Evolutionary conservation across 1,140 invertebrate species (phyloP), one percentile per base, ranked within the genome.

Genomic region (Cephus cinctus): DNA sequence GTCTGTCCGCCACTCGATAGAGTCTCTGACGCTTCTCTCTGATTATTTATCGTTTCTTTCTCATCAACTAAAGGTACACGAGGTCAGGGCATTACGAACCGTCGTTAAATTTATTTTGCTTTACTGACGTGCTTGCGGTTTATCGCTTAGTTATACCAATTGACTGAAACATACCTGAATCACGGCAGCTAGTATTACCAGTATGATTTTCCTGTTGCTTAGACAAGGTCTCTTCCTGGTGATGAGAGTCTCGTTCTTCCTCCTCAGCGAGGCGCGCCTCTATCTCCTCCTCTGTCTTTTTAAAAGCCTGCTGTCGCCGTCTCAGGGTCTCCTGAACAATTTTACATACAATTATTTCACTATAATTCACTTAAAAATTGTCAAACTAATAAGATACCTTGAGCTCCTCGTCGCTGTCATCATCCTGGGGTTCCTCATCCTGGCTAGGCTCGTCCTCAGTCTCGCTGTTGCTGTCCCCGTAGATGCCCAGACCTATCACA

Each of bases 241-340:
- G 25, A 36, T 6, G 5, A 6, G 40, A 19, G 35, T 31, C 27
- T 76, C 75, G 14, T 61, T 76, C 75, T 32, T 79, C 75, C 32
- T 79, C 78, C 46, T 73, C 66, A 2, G 76, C 74, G 1, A 80
- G 48, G 3, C 67, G 67, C 11, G 75, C 76, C 38, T 79, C 77
- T 14, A 81, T 81, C 50, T 81, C 78, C 36, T 78, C 73, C 50
- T 81, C 79, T 0, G 77, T 80, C 44, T 75, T 76, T 25, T 72
- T 73, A 52, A 81, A 81, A n/a, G 77, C 74, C 43, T 72, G 69
- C 19, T 80, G 77, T 27, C 78, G 71, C 22, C 77, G 68, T 41
- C 61, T 59, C 47, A 81, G 61, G 0, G 63, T 74, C 60, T 77
- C 75, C 76, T 78, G 30, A 0, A 54, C 54, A 32, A 32, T 23